These are phyloP conservation scores for Chlorops oryzae DNA, from an alignment of 1,140 invertebrate genomes.

Conservation along the genomic window DNA sequence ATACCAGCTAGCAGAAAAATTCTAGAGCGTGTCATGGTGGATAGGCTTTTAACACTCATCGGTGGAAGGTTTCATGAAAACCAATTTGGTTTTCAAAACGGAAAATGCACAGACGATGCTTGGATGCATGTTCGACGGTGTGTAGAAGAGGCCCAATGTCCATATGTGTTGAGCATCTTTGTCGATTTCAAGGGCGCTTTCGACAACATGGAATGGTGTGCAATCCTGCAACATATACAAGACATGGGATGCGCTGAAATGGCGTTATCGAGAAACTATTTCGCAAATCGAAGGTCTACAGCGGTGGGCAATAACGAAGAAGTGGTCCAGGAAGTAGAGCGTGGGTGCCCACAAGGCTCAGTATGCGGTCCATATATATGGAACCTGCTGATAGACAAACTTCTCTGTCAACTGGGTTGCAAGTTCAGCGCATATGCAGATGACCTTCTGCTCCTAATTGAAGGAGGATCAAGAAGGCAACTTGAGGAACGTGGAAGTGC, in stretches of 20 bases:
- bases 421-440: too few relatives aligned
- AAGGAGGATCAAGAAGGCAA: too few relatives aligned
- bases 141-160: constrained; percentile 10
- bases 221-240: neutral
- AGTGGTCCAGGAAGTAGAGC: neutral
- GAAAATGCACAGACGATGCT: neutral
- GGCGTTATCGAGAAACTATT: too few relatives aligned
- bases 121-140: neutral
- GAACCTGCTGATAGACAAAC: too few relatives aligned
- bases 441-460: too few relatives aligned
- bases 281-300: too few relatives aligned
- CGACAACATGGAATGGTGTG: neutral
- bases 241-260: neutral
- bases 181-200: neutral
- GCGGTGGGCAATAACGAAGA: too few relatives aligned
- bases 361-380: too few relatives aligned
- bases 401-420: too few relatives aligned
- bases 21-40: constrained; percentile 24
- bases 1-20: constrained; percentile 28
- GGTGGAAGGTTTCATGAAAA: neutral
- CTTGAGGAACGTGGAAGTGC: too few relatives aligned
- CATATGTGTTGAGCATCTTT: neutral
- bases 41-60: constrained; percentile 6
- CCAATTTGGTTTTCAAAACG: too few relatives aligned
- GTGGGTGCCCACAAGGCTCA: too few relatives aligned